A percentile compares a stretch with the other conserved stretches of the same genome.
Evolutionary conservation across 2,797 vertebrate species (phyloP).

Genomic region (Brotula barbata): DNA sequence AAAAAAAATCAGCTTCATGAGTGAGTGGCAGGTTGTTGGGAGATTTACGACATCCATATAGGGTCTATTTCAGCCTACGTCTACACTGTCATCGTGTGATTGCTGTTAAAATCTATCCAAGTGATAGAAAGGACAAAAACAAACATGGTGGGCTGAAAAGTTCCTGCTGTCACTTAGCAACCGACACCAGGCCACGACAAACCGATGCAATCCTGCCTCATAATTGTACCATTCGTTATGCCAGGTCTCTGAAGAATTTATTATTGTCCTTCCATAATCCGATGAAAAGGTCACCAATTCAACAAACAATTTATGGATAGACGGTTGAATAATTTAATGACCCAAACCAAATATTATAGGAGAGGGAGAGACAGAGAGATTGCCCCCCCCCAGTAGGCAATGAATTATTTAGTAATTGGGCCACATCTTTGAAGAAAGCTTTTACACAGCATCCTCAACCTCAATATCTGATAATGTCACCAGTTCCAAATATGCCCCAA

Average conservation of each 20-base stretch:
- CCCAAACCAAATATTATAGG: constrained; percentile 67
- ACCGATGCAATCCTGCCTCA: constrained; percentile 60
- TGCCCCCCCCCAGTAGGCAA: constrained; percentile 43
- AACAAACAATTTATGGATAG: constrained; percentile 75
- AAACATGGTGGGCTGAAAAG: constrained; percentile 74
- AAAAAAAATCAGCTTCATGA: constrained; percentile 23
- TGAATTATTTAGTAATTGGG: constrained; percentile 73
- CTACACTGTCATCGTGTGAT: constrained; percentile 67
- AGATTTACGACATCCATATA: constrained; percentile 41
- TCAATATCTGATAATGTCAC: constrained; percentile 68
- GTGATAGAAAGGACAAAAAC: too few relatives aligned
- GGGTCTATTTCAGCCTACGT: constrained; percentile 40
- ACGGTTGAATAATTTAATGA: constrained; percentile 72
- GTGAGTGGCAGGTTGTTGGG: constrained; percentile 58
- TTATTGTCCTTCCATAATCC: constrained; percentile 72
- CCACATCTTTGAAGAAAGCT: constrained; percentile 65
- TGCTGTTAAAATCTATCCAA: constrained; percentile 65
- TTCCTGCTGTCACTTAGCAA: constrained; percentile 80
- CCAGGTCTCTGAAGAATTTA: constrained; percentile 73
- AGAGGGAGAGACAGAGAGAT: constrained; percentile 53
- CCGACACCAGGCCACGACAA: constrained; percentile 65
- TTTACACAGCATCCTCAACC: constrained; percentile 66
- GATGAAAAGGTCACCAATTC: constrained; percentile 71
- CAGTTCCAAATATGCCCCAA: constrained; percentile 46
- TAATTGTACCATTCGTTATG: constrained; percentile 71